Base-by-base conservation (phyloP, 2,888 invertebrate species). In the Philopedon plagiatum region DNA sequence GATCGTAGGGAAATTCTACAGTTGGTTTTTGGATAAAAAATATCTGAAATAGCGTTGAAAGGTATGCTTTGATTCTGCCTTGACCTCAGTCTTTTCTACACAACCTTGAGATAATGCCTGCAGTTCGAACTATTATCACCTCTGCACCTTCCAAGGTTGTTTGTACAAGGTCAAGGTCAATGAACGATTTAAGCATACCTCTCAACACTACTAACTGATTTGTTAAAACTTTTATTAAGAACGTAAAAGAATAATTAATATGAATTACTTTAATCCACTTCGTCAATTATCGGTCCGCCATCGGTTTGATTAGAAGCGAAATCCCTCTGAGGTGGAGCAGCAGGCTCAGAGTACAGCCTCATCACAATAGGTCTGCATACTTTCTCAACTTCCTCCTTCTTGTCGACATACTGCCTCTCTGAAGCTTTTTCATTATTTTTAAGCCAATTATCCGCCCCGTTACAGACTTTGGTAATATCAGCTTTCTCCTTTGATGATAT, bases 381-480 rank as follows among this genome's bases (percentile, higher is more conserved):
- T 21, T 86, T 83, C 81, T 91, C 90, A 23, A 91, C 63, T 62
- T 91, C 90, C 78, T 89, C 87, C 78, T 90, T 81, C 77, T 87
- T 88, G 77, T 88, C 87, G 56, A 89, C 89, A 77, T 88, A 90
- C 79, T 90, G 90, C 56, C 88, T 90, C 82, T 88, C 89, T 37
- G 88, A 90, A 13, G 89, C 91, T 78, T 88, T 84, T 1, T 85
- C 87, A 82, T 87, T 85, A 41, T 82, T 80, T 80, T 91, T 91
- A 65, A 94, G 83, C 94, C 94, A 94, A 44, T 86, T 85, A 32
- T 92, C 81, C 5, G 89, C 86, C 18, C 90, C 90, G 0, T 88
- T 88, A 78, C 90, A 91, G 21, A 86, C 84, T 1, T 79, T 80
- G 3, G 80, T 80, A 0, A 88, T 86, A 9, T 83, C 76, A 21